Evolutionary conservation across 30 jellyfish, hydroid and myxozoan genomes (phyloP).

Genomic region (Hydra vulgaris): DNA sequence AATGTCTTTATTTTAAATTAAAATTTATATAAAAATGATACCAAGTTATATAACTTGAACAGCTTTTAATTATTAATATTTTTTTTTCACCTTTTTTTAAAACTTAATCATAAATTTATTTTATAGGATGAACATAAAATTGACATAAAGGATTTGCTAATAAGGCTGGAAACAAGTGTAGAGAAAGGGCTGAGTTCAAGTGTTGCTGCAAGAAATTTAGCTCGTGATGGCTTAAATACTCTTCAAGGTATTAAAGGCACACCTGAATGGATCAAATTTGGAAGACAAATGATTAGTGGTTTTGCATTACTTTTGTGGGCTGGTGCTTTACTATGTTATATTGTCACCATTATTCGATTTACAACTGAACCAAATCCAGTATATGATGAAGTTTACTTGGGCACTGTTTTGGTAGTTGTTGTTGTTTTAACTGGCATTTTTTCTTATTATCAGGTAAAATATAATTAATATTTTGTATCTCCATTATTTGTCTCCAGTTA

Average conservation of each 20-base stretch:
- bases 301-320: conserved; percentile 91
- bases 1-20: too few relatives aligned
- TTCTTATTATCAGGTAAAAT: conserved; percentile 82
- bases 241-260: conserved; percentile 91
- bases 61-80: too few relatives aligned
- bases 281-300: conserved; percentile 78
- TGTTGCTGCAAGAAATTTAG: conserved; percentile 75
- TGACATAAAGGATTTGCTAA: not conserved
- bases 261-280: conserved; percentile 77
- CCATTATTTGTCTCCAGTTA: too few relatives aligned
- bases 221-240: conserved; percentile 93
- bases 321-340: conserved; percentile 86
- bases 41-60: too few relatives aligned
- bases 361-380: conserved; percentile 71
- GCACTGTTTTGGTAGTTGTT: conserved; percentile 94
- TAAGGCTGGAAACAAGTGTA: not conserved
- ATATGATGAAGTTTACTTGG: conserved; percentile 75
- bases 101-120: not conserved
- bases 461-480: too few relatives aligned
- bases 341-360: conserved; percentile 69
- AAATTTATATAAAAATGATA: too few relatives aligned
- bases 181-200: conserved; percentile 43
- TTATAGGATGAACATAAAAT: conserved; percentile 5
- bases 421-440: conserved; percentile 94
- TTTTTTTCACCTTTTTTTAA: not conserved